These are phyloP conservation scores for Squalus acanthias DNA, from an alignment of 2,797 vertebrate genomes.

Conservation along the genomic window DNA sequence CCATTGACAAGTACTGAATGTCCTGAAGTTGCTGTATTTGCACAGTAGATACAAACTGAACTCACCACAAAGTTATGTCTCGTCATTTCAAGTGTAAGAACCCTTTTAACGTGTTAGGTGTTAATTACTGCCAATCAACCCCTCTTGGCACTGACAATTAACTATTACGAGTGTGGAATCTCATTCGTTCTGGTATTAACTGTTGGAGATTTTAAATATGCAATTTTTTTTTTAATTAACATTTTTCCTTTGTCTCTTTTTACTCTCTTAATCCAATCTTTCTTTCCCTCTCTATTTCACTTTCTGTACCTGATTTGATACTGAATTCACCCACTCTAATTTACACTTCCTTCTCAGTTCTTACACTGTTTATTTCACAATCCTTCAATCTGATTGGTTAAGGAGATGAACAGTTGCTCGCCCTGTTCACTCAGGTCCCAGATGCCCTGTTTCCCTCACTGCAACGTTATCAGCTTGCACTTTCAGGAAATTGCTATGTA, in stretches of 20 bases:
- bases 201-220: neutral
- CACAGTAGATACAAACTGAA: neutral
- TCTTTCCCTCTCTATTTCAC: too few species aligned
- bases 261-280: neutral
- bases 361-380: too few species aligned
- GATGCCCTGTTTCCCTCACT: neutral
- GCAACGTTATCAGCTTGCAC: neutral
- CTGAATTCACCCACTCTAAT: too few species aligned
- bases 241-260: neutral
- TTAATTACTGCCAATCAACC: neutral
- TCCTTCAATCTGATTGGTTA: too few species aligned
- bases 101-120: too few species aligned
- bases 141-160: neutral
- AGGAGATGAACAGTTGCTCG: too few species aligned
- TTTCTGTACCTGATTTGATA: too few species aligned
- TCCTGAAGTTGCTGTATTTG: neutral
- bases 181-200: neutral
- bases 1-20: neutral
- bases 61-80: neutral
- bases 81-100: neutral
- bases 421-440: neutral
- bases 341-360: too few species aligned
- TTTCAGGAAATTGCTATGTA: neutral
- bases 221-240: neutral
- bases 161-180: neutral